Evolutionary conservation across 2,888 invertebrate species (phyloP).

Genomic region (Thereva unica): DNA sequence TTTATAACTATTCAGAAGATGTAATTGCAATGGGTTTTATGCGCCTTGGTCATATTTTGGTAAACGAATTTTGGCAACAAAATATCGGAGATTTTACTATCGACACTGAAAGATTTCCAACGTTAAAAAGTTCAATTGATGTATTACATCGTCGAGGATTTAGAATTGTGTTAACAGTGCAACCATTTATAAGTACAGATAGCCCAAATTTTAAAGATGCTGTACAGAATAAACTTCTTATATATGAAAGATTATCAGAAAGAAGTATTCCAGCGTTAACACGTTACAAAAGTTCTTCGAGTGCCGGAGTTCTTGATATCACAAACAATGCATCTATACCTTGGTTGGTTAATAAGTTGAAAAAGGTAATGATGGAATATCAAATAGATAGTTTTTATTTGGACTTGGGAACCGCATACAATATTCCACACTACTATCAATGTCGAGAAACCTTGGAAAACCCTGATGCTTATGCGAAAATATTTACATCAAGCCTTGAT

Average conservation of each 20-base stretch:
- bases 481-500: slow-evolving; percentile 70
- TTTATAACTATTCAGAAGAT: slow-evolving; percentile 82
- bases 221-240: slow-evolving; percentile 72
- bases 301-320: slow-evolving; percentile 84
- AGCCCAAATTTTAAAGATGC: slow-evolving; percentile 81
- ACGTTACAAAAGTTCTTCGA: slow-evolving; percentile 76
- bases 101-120: slow-evolving; percentile 77
- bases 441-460: slow-evolving; percentile 74
- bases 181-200: slow-evolving; percentile 87
- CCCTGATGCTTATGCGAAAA: slow-evolving; percentile 80
- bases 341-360: slow-evolving; percentile 78
- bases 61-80: slow-evolving; percentile 83
- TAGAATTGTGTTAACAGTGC: slow-evolving; percentile 83
- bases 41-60: slow-evolving; percentile 76
- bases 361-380: slow-evolving; percentile 70
- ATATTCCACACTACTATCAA: slow-evolving; percentile 84
- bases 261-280: slow-evolving; percentile 81
- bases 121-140: slow-evolving; percentile 76
- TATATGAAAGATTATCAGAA: slow-evolving; percentile 79
- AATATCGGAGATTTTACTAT: slow-evolving; percentile 84
- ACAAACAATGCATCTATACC: slow-evolving; percentile 80
- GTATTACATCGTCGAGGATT: slow-evolving; percentile 83
- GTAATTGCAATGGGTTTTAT: slow-evolving; percentile 78
- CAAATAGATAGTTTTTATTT: slow-evolving; percentile 84
- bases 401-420: slow-evolving; percentile 80